phyloP scores from a whole-genome alignment of 2,888 invertebrate species.

The Drosophila rellima region DNA sequence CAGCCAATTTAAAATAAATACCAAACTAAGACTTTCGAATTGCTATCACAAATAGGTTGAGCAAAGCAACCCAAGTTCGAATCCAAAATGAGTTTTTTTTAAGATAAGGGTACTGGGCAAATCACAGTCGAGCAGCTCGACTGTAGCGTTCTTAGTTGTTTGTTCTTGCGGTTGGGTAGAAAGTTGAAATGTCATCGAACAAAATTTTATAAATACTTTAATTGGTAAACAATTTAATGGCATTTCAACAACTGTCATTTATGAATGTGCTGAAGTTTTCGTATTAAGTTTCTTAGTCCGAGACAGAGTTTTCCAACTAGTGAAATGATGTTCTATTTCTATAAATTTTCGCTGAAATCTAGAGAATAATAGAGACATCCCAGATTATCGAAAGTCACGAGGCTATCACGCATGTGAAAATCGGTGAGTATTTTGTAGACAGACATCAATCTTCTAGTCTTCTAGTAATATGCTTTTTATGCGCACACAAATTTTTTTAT shows the following conservation, averaged over 20 bases:
- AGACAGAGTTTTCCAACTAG: slow-evolving; percentile 15
- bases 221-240: slow-evolving; percentile 34
- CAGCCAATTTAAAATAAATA: too few relatives aligned
- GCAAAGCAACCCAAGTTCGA: too few relatives aligned
- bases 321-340: slow-evolving; percentile 51
- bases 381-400: slow-evolving; percentile 84
- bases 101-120: not conserved
- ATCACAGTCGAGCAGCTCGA: not conserved
- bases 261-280: slow-evolving; percentile 13
- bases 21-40: too few relatives aligned
- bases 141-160: not conserved
- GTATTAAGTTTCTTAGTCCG: not conserved
- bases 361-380: slow-evolving; percentile 85
- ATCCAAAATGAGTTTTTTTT: too few relatives aligned
- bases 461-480: slow-evolving; percentile 25
- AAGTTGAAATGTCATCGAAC: slow-evolving; percentile 53
- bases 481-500: slow-evolving; percentile 16
- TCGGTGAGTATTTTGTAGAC: slow-evolving; percentile 80
- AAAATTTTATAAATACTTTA: slow-evolving; percentile 3
- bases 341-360: slow-evolving; percentile 58
- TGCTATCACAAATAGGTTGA: too few relatives aligned
- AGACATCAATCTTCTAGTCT: not conserved
- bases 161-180: slow-evolving; percentile 21
- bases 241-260: slow-evolving; percentile 56
- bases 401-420: slow-evolving; percentile 85